Evolutionary conservation across 2,797 vertebrate genomes (phyloP), one percentile per base, ranked within the genome.

Genomic region (Botia almorhae): DNA sequence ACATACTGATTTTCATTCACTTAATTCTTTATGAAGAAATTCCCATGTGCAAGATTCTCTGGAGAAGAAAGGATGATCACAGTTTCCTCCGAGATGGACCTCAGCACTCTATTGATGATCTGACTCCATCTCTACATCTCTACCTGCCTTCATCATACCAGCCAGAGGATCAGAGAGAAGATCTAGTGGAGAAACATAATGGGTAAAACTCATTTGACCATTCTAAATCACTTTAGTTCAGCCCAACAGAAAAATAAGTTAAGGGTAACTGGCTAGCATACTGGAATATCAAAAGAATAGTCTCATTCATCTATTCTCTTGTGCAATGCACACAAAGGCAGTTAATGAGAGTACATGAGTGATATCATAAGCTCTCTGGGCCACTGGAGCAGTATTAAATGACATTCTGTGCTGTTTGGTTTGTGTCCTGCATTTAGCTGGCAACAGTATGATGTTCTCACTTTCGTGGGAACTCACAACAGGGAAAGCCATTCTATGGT

Each of bases 71-170:
- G 39, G 80, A 72, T 7, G 48, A 58, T 17, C 63, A 72, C 21
- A 48, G 58, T 13, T 19, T 68, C 43, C 39, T 69, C 26, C 21
- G 43, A 21, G 36, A 78, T 11, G n/a, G 53, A 21, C 17, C 60
- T 65, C 64, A 81, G 16, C 14, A 29, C 50, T 51, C 43, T 14
- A 29, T 43, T 16, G 58, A 61, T 14, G 69, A 7, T 46, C 76
- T 73, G 26, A 76, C 78, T 33, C 68, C 88, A 13, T 78, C 84
- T 2, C 87, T 92, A 2, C 90, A 90, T 83, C 85, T 93, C 53
- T 91, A 90, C 29, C 82, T 93, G 51, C 92, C 89, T 55, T 84
- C 85, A 11, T 78, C 82, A 1, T 33, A 63, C 58, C 86, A 72
- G n/a, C 77, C 13, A 48, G 81, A 89, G 3, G 88, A 88, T 19